These are phyloP conservation scores for Epinephelus malabaricus DNA, from an alignment of 2,797 vertebrate genomes.

Conservation along the genomic window DNA sequence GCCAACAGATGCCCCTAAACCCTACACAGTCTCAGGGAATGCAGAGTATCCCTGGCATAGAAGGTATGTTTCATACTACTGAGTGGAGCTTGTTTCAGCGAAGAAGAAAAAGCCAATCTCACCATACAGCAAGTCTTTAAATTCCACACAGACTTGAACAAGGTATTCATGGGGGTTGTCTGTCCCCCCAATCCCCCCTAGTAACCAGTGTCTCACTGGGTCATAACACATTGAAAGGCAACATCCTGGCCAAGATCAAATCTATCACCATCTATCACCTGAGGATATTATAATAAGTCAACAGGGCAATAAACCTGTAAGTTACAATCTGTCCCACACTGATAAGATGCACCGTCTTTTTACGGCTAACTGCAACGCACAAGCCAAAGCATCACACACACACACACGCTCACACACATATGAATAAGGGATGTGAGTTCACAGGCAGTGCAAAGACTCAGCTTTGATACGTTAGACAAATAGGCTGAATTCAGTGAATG, in stretches of 20 bases:
- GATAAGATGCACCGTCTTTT: slow-evolving; percentile 1
- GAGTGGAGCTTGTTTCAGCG: too few relatives aligned
- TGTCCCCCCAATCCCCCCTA: background rate
- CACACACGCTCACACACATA: background rate
- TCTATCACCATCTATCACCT: slow-evolving; percentile 37
- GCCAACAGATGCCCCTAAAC: too few relatives aligned
- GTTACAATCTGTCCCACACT: slow-evolving; percentile 14
- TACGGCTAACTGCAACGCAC: slow-evolving; percentile 7
- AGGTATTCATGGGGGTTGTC: background rate
- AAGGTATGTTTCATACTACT: background rate
- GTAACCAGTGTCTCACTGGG: background rate
- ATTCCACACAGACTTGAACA: background rate
- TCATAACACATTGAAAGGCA: background rate
- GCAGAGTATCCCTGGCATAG: too few relatives aligned
- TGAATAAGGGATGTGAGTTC: slow-evolving; percentile 31
- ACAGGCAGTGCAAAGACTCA: slow-evolving; percentile 26
- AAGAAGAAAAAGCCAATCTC: background rate
- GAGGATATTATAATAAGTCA: slow-evolving; percentile 49
- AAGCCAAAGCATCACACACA: slow-evolving; percentile 3
- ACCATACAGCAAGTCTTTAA: background rate
- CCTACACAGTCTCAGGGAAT: too few relatives aligned
- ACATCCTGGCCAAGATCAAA: slow-evolving; percentile 18
- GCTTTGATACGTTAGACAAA: slow-evolving; percentile 46
- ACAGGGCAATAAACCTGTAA: slow-evolving; percentile 39
- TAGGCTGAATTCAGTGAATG: slow-evolving; percentile 45